Percentiles rank a stretch among this genome's conserved stretches.
Evolutionary conservation across 2,888 invertebrate species (phyloP).

Genomic region (Nephrotoma guestfalica): DNA sequence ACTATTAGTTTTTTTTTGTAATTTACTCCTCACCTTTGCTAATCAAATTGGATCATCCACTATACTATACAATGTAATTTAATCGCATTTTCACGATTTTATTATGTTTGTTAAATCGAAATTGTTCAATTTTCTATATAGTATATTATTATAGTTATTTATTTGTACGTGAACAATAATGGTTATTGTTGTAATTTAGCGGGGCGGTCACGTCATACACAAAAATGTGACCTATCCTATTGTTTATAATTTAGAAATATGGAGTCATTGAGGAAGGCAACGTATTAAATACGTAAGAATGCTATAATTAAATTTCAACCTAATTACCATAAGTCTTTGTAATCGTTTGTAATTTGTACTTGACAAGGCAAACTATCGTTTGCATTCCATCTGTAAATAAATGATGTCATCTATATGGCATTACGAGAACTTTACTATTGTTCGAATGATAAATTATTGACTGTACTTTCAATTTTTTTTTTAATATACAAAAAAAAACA

Average conservation of each 20-base stretch:
- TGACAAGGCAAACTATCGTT: neutral
- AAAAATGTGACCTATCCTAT: neutral
- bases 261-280: neutral
- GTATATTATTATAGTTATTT: neutral
- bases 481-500: neutral
- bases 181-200: neutral
- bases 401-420: neutral
- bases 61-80: neutral
- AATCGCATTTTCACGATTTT: neutral
- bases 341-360: neutral
- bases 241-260: neutral
- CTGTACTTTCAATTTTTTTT: neutral
- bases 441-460: neutral
- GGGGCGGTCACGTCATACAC: neutral
- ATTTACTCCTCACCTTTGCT: neutral
- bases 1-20: neutral
- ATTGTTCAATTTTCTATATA: neutral
- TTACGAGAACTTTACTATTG: neutral
- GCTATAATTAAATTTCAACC: neutral
- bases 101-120: neutral
- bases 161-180: neutral
- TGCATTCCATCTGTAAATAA: neutral
- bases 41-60: neutral
- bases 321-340: neutral
- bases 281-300: neutral